Evolutionary conservation across 1,140 invertebrate species (phyloP), one percentile per base, ranked within the genome.

Genomic region (Drosophila jambulina): DNA sequence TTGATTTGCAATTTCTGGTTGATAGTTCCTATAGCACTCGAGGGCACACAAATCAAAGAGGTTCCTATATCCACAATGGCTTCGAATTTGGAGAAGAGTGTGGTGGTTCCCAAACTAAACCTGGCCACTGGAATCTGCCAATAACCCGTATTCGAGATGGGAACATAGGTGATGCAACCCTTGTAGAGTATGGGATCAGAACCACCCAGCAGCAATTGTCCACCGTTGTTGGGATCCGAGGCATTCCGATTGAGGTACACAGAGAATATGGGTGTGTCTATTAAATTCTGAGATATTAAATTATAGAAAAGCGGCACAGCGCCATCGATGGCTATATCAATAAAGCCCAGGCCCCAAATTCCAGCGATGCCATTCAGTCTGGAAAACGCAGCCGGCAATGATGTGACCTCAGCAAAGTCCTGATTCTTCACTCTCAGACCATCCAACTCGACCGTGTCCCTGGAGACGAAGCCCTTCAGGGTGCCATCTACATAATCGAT

Each of bases 1-100:
- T 97, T 98, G 79, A 99, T 95, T 23, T 94, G 93, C 19, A 83
- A 21, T 10, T 63, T 46, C 93, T 96, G 93, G 91, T 99, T 99
- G 19, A 99, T 95, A 36, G 93, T 93, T 40, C 94, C 93, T 57
- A 99, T 94, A 93, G 99, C 98, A 0, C 72, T 40, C 3, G 25
- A 27, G 3, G 99, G 99, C 46, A 98, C 98, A 83, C 97, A 98
- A 88, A 99, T 97, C 15, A 99, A 94, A 43, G 98, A 99, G 59
- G 99, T 99, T 65, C 99, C 99, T 72, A 98, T 99, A 93, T 99
- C 99, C 51, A 98, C 98, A 93, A 99, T 99, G 46, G 98, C 98
- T 93, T 97, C 93, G 90, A 97, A 99, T 15, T 96, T 96, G 8
- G 25, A 7, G 92, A 93, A 80, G 92, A 96, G 95, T 3, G 93